Percentiles rank a stretch among this genome's conserved stretches.
Evolutionary conservation across 2,797 vertebrate genomes (phyloP).

Genomic region (Chelmon rostratus): DNA sequence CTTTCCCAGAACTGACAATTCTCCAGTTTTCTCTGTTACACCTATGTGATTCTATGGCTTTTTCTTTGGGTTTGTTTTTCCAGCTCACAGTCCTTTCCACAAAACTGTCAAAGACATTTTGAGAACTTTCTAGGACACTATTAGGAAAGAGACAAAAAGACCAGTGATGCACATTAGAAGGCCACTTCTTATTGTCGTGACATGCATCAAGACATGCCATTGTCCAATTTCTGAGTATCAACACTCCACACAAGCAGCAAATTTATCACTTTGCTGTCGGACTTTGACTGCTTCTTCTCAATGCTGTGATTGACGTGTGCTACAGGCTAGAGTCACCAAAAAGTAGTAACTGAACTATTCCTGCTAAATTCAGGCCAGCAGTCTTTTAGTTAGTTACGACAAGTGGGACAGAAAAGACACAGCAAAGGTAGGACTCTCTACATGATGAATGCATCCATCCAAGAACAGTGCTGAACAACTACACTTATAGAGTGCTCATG

Average conservation of each 20-base stretch:
- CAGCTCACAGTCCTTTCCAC: too few species aligned
- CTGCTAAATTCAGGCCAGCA: conserved; percentile 1
- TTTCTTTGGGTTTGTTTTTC: too few species aligned
- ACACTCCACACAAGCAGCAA: not conserved
- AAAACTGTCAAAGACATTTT: too few species aligned
- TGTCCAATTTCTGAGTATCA: not conserved
- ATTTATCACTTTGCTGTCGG: not conserved
- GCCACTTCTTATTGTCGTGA: too few species aligned
- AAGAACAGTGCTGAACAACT: not conserved
- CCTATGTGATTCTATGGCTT: too few species aligned
- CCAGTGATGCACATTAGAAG: too few species aligned
- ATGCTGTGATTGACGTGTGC: not conserved
- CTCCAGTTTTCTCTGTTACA: too few species aligned
- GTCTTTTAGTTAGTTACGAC: conserved; percentile 6
- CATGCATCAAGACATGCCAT: too few species aligned
- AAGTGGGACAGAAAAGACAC: conserved; percentile 16
- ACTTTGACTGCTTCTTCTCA: not conserved
- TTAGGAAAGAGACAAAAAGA: too few species aligned
- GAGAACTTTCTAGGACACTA: too few species aligned
- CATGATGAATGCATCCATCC: not conserved
- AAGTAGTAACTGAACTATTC: not conserved
- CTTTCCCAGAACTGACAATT: too few species aligned
- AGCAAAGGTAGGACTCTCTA: not conserved
- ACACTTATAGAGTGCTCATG: conserved; percentile 10
- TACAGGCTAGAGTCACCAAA: not conserved